phyloP scores from a whole-genome alignment of 2,797 vertebrate genomes.

The Pseudochirops corinnae region DNA sequence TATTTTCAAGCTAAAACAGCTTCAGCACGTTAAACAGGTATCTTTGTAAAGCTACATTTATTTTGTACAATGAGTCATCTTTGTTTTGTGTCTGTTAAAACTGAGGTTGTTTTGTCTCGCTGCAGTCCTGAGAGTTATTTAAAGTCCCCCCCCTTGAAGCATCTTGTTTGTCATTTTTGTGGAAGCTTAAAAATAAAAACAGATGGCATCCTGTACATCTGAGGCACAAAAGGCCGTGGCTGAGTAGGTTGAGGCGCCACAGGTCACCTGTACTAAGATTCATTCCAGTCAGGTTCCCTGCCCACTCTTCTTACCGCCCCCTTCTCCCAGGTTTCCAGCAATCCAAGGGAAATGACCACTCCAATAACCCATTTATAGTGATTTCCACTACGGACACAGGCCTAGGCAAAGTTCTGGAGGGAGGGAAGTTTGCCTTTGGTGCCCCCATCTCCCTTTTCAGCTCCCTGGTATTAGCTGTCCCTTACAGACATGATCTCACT shows the following conservation, averaged over 20 bases:
- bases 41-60: constrained; percentile 57
- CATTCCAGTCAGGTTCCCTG: constrained; percentile 3
- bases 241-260: background rate
- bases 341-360: background rate
- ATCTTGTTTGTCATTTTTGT: constrained; percentile 66
- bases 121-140: constrained; percentile 68
- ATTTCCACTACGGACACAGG: background rate
- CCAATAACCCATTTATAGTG: background rate
- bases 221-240: background rate
- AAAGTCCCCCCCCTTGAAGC: constrained; percentile 62
- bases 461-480: background rate
- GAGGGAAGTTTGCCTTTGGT: background rate
- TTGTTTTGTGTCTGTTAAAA: constrained; percentile 70
- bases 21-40: constrained; percentile 15
- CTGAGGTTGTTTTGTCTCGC: constrained; percentile 78
- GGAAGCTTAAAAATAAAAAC: constrained; percentile 72
- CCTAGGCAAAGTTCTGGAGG: background rate
- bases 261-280: constrained; percentile 20
- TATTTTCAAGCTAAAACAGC: constrained; percentile 38
- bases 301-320: background rate
- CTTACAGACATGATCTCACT: background rate
- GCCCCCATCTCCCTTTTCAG: background rate
- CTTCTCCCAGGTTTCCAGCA: background rate
- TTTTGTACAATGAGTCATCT: constrained; percentile 78
- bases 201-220: constrained; percentile 34